Conservation (phyloP, 2,113 vertebrate species). For the Elanus axillaris region DNA sequence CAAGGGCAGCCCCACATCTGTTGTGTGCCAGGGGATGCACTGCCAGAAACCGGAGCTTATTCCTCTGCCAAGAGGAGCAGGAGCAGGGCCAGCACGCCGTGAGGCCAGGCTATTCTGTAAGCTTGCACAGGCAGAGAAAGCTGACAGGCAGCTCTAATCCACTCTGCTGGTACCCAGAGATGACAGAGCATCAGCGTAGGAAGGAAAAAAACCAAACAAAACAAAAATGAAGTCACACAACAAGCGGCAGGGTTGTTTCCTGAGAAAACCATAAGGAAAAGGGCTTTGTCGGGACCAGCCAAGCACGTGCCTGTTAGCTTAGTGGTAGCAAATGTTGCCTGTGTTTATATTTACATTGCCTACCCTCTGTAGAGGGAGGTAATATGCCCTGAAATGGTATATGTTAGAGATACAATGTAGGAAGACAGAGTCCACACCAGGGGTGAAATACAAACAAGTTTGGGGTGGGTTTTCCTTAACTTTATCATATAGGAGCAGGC, state of each 20-base stretch:
- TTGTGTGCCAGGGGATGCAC: background rate
- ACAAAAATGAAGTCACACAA: background rate
- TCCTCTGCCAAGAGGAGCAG: constrained; percentile 21
- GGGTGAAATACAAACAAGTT: accelerated
- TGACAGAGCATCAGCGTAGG: background rate
- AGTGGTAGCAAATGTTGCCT: background rate
- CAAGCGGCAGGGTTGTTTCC: background rate
- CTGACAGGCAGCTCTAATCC: constrained; percentile 63
- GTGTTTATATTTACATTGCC: background rate
- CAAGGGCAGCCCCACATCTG: constrained; percentile 25
- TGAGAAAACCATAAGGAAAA: background rate
- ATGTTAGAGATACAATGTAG: background rate
- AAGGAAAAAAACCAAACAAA: background rate
- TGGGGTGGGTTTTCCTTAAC: background rate
- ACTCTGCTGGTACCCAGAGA: constrained; percentile 12
- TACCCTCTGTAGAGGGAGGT: background rate
- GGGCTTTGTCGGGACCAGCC: background rate
- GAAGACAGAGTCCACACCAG: background rate
- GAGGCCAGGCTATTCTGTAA: constrained; percentile 2
- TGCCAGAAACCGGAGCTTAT: background rate
- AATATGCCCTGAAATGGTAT: background rate
- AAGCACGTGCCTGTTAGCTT: background rate
- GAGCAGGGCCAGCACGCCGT: background rate
- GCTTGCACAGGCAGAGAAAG: background rate
- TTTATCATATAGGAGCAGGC: background rate